phyloP scores from a whole-genome alignment of 2,113 vertebrate species.

The Trichomycterus rosablanca region DNA sequence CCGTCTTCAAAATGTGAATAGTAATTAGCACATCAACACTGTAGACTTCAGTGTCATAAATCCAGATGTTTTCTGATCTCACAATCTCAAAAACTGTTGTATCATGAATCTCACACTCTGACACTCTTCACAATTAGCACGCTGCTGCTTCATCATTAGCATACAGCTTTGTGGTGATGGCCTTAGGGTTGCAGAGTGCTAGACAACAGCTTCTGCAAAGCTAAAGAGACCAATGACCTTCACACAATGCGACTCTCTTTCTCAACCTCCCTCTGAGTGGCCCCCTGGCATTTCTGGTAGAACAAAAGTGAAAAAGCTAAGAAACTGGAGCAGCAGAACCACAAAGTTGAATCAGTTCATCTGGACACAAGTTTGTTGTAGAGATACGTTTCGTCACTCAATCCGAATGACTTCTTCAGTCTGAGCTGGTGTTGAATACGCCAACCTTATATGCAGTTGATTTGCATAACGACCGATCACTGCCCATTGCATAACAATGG shows the following conservation, averaged over 20 bases:
- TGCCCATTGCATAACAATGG: no score
- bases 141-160: slow-evolving; percentile 59
- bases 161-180: slow-evolving; percentile 53
- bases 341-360: no score
- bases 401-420: no score
- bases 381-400: no score
- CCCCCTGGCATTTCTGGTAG: slow-evolving; percentile 21
- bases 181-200: slow-evolving; percentile 49
- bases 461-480: no score
- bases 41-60: slow-evolving; percentile 4
- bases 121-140: slow-evolving; percentile 44
- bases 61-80: no score
- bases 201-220: slow-evolving; percentile 43
- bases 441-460: no score
- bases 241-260: slow-evolving; percentile 54
- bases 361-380: no score
- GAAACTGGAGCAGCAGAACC: slow-evolving; percentile 12
- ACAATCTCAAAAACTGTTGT: background rate
- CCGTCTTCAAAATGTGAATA: slow-evolving; percentile 15
- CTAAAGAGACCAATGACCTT: slow-evolving; percentile 55
- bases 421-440: no score
- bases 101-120: background rate
- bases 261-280: background rate
- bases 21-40: slow-evolving; percentile 14
- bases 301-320: slow-evolving; percentile 24